phyloP scores from a whole-genome alignment of 2,888 invertebrate genomes.

The Meta bourneti region DNA sequence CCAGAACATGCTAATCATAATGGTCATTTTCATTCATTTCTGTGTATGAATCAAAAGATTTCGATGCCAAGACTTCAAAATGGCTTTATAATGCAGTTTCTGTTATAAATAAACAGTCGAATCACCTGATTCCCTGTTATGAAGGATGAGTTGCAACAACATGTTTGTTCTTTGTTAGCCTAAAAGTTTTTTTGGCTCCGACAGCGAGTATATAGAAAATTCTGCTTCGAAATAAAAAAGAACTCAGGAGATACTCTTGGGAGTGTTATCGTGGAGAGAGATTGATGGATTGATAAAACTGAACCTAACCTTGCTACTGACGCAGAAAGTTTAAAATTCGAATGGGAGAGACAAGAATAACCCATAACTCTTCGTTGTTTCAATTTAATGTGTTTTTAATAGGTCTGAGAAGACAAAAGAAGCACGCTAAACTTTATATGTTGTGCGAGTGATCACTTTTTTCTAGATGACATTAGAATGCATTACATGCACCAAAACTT shows the following conservation, averaged over 20 bases:
- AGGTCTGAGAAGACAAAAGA: neutral
- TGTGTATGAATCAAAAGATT: too few species aligned
- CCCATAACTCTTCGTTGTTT: neutral
- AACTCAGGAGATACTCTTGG: conserved; percentile 1
- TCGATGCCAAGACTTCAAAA: too few species aligned
- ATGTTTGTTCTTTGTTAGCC: neutral
- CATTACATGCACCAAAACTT: neutral
- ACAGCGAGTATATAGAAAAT: neutral
- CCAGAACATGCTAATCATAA: too few species aligned
- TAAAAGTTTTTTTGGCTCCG: neutral
- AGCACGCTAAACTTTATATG: neutral
- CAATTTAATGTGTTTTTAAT: conserved; percentile 20
- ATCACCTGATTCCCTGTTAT: too few species aligned
- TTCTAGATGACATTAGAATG: neutral
- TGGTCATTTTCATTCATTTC: too few species aligned
- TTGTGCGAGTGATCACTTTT: neutral
- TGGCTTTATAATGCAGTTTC: too few species aligned
- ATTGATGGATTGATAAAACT: conserved; percentile 43
- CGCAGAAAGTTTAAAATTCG: neutral
- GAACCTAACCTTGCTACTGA: conserved; percentile 17
- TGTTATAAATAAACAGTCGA: too few species aligned
- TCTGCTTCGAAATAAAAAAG: neutral
- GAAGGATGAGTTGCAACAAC: too few species aligned
- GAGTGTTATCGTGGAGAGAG: conserved; percentile 8
- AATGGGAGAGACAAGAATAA: conserved; percentile 9